phyloP scores from a whole-genome alignment of 2,797 vertebrate genomes.

The Esox masquinongy region DNA sequence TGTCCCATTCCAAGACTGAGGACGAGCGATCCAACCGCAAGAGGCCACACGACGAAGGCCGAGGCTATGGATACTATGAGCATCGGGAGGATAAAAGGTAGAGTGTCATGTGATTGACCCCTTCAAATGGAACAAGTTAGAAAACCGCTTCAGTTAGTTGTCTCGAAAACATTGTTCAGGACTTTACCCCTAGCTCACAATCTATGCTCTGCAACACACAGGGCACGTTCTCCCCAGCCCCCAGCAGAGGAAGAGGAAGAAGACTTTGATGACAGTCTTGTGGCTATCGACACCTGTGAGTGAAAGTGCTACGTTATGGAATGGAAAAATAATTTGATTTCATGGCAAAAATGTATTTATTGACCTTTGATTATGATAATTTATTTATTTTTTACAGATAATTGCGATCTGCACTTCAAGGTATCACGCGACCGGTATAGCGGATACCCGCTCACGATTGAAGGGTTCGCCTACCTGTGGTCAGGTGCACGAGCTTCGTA shows the following conservation, averaged over 20 bases:
- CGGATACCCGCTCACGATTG: slow-evolving; percentile 91
- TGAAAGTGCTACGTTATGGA: slow-evolving; percentile 17
- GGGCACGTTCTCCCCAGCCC: slow-evolving; percentile 89
- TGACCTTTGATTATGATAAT: not conserved
- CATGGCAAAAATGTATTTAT: not conserved
- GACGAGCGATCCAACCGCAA: slow-evolving; percentile 78
- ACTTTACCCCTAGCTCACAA: no score
- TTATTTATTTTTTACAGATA: slow-evolving; percentile 72
- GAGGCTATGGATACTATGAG: slow-evolving; percentile 85
- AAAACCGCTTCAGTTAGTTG: not conserved
- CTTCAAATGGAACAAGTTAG: not conserved
- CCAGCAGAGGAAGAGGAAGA: slow-evolving; percentile 93
- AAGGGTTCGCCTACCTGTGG: slow-evolving; percentile 95
- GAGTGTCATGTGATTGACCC: not conserved
- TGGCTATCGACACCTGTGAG: slow-evolving; percentile 93
- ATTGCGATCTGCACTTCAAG: slow-evolving; percentile 94
- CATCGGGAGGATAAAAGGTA: slow-evolving; percentile 90
- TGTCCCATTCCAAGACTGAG: slow-evolving; percentile 67
- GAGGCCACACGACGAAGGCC: slow-evolving; percentile 82
- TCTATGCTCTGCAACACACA: slow-evolving; percentile 41
- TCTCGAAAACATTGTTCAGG: not conserved
- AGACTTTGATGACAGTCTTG: slow-evolving; percentile 86
- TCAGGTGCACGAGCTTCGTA: slow-evolving; percentile 89
- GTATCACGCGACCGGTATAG: slow-evolving; percentile 89
- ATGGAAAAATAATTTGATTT: not conserved